A percentile compares a stretch with the other conserved stretches of the same genome.
Conservation (phyloP, 2,797 vertebrate species). For the Pygocentrus nattereri region DNA sequence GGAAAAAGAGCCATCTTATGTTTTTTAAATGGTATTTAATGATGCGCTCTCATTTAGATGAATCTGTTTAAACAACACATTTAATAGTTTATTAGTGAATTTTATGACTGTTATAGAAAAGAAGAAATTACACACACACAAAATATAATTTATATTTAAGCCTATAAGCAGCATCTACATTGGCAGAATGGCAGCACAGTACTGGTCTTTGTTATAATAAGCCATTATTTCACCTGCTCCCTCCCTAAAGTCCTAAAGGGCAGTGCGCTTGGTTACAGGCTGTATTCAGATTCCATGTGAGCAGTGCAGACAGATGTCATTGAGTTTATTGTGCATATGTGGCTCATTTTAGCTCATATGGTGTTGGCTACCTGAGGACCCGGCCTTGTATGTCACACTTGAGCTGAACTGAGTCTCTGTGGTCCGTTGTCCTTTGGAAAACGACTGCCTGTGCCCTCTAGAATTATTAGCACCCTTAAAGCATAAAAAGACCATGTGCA, state of each 20-base stretch:
- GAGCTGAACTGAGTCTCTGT: neutral
- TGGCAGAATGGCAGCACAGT: neutral
- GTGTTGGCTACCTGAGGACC: neutral
- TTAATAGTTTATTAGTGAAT: too few species aligned
- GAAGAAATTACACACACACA: too few species aligned
- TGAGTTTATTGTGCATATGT: conserved; percentile 5
- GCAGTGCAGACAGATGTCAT: conserved; percentile 3
- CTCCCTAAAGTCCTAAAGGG: neutral
- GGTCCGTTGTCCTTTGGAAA: conserved; percentile 10
- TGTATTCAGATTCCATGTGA: neutral
- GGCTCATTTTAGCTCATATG: conserved; percentile 3
- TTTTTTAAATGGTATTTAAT: neutral
- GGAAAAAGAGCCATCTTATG: neutral
- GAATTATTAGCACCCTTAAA: neutral
- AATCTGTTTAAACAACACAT: neutral
- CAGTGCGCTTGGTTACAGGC: neutral
- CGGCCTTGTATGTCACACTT: conserved; percentile 11
- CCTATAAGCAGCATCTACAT: neutral
- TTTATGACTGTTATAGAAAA: neutral
- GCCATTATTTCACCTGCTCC: neutral
- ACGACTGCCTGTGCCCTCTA: neutral
- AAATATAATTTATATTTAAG: neutral
- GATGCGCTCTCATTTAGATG: neutral
- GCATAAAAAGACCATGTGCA: neutral
- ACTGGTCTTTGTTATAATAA: neutral